phyloP scores from a whole-genome alignment of 2,113 vertebrate genomes.

The Meleagris gallopavo region DNA sequence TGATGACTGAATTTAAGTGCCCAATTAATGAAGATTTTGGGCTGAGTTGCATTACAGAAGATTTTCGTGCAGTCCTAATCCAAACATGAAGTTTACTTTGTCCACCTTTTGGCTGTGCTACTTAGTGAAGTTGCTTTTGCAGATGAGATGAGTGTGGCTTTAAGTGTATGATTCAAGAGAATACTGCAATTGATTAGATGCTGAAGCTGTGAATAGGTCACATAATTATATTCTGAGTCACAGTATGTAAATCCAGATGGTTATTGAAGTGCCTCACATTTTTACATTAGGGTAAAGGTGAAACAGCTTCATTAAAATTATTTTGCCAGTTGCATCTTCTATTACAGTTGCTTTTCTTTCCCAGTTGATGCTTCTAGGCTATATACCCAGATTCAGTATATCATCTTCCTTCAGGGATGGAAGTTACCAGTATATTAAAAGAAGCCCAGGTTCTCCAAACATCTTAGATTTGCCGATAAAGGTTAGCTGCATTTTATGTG shows the following conservation, averaged over 20 bases:
- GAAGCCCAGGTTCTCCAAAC: background rate
- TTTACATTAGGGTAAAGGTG: slow-evolving; percentile 44
- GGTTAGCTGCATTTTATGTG: background rate
- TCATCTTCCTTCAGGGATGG: background rate
- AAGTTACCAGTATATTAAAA: background rate
- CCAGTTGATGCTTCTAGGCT: background rate
- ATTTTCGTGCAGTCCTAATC: background rate
- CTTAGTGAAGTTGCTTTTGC: background rate
- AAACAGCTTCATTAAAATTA: slow-evolving; percentile 35
- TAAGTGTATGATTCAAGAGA: background rate
- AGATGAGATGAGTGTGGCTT: background rate
- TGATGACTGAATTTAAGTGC: background rate
- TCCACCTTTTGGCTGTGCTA: background rate
- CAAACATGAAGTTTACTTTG: background rate
- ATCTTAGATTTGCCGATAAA: background rate
- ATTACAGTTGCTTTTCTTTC: background rate
- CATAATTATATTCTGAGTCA: slow-evolving; percentile 5
- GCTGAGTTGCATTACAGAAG: background rate
- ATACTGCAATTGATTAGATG: background rate
- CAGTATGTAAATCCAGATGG: slow-evolving; percentile 36
- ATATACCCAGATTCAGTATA: background rate
- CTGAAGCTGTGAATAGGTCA: slow-evolving; percentile 1
- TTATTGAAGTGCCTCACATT: slow-evolving; percentile 25
- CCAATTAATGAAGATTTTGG: background rate
- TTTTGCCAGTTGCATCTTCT: background rate